Percentiles rank a stretch among this genome's conserved stretches.
phyloP scores from a whole-genome alignment of 2,888 invertebrate genomes.

The Drosophila ochracea region DNA sequence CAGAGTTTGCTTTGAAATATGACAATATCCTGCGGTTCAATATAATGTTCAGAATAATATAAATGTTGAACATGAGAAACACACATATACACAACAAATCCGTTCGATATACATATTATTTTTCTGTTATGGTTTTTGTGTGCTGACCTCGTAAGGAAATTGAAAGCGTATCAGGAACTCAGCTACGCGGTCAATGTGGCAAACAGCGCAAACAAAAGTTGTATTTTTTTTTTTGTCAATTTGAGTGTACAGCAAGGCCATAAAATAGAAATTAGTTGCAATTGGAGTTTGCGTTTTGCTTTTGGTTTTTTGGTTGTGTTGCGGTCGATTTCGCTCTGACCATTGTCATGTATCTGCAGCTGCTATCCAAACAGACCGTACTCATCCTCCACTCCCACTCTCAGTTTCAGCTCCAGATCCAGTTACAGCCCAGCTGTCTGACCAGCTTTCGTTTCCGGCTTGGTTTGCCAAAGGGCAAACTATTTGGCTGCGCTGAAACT shows the following conservation, averaged over 20 bases:
- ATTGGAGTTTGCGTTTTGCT: conserved; percentile 77
- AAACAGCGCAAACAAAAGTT: conserved; percentile 66
- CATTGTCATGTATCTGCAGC: conserved; percentile 50
- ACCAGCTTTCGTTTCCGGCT: conserved; percentile 63
- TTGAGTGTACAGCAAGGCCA: conserved; percentile 37
- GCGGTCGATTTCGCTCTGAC: conserved; percentile 59
- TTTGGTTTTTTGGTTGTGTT: conserved; percentile 71
- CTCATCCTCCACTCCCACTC: conserved; percentile 12
- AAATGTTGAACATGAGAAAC: background rate
- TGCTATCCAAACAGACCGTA: conserved; percentile 38
- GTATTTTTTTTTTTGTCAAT: conserved; percentile 16
- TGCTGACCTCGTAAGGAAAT: conserved; percentile 69
- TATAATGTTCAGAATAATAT: background rate
- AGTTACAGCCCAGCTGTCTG: conserved; percentile 9
- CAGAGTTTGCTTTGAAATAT: conserved; percentile 7
- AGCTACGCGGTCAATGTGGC: conserved; percentile 72
- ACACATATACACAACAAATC: conserved; percentile 9
- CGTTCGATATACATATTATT: conserved; percentile 2
- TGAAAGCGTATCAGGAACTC: conserved; percentile 72
- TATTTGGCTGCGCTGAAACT: conserved; percentile 57
- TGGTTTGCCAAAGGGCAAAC: conserved; percentile 64
- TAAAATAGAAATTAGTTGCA: conserved; percentile 80
- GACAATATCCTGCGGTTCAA: conserved; percentile 7
- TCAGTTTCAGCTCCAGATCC: background rate
- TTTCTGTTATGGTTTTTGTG: conserved; percentile 45